Base-by-base conservation (phyloP, 2,113 vertebrate genomes). In the Meleagris gallopavo region DNA sequence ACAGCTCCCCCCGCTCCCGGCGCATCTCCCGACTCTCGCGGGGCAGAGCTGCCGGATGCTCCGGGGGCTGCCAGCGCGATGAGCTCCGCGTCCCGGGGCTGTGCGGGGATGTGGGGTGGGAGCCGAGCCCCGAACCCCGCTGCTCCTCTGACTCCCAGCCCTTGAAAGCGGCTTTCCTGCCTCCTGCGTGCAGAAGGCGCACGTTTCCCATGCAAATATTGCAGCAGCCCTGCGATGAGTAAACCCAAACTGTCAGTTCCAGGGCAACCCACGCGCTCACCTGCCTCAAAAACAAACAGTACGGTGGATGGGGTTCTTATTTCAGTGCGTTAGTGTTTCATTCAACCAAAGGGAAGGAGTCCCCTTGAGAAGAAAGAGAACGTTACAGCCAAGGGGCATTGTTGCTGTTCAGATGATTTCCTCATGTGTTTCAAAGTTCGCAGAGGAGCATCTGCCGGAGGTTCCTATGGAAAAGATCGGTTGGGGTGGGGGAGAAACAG, bases 401-500 rank as follows among this genome's bases (percentile, higher is more conserved):
- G 36, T 3, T 25, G n/a, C 60, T 61, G 41, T 32, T 93, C 13
- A 66, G 90, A 45, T 50, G 12, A 58, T 77, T 94, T 83, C 71
- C 83, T 54, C 45, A 34, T 52, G 91, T 82, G 93, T 94, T 97
- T 96, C 95, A 73, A 88, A 95, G 94, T 90, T 89, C 27, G 67
- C 9, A 70, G 86, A 88, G 92, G 66, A 91, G 88, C 46, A 16
- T 96, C 89, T 92, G 70, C 90, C 83, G 86, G 94, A 91, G 97
- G 80, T 95, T 86, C 91, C 93, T 88, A 70, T 69, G 88, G 92
- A 94, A 96, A 88, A 94, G 93, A 71, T 91, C 60, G 96, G 79
- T 95, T 92, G 46, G 93, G 91, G 97, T 82, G 93, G 83, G 91
- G 90, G 93, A 55, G 77, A 96, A 97, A 80, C 93, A 91, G 95